A percentile compares a stretch with the other conserved stretches of the same genome.
Evolutionary conservation across 2,113 vertebrate genomes (phyloP).

Genomic region (Eulacestoma nigropectus): DNA sequence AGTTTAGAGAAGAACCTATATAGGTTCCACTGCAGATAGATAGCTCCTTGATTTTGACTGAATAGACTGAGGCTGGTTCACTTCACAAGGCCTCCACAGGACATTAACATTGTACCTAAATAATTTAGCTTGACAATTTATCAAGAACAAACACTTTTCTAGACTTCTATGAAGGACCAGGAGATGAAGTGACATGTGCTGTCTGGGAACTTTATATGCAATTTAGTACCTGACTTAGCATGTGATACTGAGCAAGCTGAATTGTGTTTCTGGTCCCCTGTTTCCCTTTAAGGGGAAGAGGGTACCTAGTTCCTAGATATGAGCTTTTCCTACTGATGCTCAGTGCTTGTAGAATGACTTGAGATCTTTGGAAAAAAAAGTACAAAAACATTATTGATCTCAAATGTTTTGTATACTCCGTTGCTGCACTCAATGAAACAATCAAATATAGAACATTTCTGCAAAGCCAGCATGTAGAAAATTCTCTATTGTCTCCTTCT

Average conservation of each 20-base stretch:
- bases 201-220: background rate
- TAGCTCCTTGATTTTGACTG: background rate
- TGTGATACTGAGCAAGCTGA: background rate
- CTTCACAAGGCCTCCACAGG: background rate
- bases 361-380: background rate
- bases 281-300: background rate
- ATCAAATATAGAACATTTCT: conserved; percentile 33
- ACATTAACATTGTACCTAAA: background rate
- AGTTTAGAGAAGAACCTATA: background rate
- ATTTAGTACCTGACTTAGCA: background rate
- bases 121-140: background rate
- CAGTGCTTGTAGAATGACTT: background rate
- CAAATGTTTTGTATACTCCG: conserved; percentile 34
- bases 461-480: conserved; percentile 29
- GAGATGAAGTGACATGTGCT: background rate
- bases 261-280: background rate
- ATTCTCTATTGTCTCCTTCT: conserved; percentile 35
- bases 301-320: background rate
- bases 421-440: conserved; percentile 17
- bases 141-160: background rate
- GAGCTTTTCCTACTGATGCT: background rate
- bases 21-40: background rate
- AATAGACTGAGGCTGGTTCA: background rate
- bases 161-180: background rate
- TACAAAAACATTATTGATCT: conserved; percentile 28